A percentile compares a stretch with the other conserved stretches of the same genome.
phyloP scores from a whole-genome alignment of 2,888 invertebrate genomes.

The Andrena marginata region DNA sequence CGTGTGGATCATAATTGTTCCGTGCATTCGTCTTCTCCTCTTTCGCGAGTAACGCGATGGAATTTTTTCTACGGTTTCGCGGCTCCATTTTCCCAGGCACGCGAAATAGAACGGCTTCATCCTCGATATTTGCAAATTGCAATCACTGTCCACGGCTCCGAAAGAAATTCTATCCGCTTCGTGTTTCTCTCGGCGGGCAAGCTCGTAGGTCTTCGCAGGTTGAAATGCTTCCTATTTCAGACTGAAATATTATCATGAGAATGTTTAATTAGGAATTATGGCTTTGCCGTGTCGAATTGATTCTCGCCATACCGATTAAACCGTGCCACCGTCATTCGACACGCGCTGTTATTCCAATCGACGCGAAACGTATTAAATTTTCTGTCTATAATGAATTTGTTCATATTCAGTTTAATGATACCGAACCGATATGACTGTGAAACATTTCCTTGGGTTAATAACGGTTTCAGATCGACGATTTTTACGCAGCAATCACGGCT shows the following conservation, averaged over 20 bases:
- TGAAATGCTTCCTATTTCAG: background rate
- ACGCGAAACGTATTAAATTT: background rate
- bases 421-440: slow-evolving; percentile 10
- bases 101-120: background rate
- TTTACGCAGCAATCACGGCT: slow-evolving; percentile 40
- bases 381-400: slow-evolving; percentile 17
- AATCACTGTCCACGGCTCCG: background rate
- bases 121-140: slow-evolving; percentile 9
- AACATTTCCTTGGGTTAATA: slow-evolving; percentile 41
- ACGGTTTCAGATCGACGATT: slow-evolving; percentile 62
- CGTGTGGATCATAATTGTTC: slow-evolving; percentile 1
- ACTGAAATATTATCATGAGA: background rate
- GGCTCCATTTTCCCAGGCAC: background rate
- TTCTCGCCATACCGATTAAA: too few species aligned
- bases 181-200: background rate
- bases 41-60: background rate
- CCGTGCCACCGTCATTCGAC: too few species aligned
- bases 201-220: background rate
- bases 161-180: slow-evolving; percentile 17
- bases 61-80: background rate
- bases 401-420: slow-evolving; percentile 19
- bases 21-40: background rate
- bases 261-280: background rate
- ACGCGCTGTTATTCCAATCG: slow-evolving; percentile 31
- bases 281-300: background rate